phyloP scores from a whole-genome alignment of 2,113 vertebrate species.

The Tetrax tetrax region DNA sequence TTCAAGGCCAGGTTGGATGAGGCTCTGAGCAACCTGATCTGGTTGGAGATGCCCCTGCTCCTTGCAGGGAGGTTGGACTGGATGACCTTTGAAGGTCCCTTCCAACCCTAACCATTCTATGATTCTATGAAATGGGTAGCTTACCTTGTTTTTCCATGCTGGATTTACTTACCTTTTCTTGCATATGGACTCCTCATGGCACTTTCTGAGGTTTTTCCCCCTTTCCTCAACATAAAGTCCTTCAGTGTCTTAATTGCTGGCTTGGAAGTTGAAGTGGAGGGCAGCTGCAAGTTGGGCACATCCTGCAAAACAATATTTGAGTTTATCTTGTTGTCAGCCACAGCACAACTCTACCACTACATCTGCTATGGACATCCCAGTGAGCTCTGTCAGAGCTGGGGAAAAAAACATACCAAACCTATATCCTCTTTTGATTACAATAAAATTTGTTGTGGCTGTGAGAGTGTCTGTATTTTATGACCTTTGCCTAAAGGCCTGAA shows the following conservation, averaged over 20 bases:
- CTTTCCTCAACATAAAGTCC: slow-evolving; percentile 14
- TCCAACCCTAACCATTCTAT: no score
- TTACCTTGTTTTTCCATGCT: not conserved
- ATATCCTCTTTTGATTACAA: not conserved
- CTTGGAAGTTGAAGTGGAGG: not conserved
- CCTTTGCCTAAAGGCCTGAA: not conserved
- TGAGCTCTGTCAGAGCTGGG: not conserved
- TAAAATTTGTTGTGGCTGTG: not conserved
- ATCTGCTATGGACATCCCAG: slow-evolving; percentile 33
- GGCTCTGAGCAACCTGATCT: no score
- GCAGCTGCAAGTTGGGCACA: slow-evolving; percentile 45
- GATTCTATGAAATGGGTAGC: not conserved
- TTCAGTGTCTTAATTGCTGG: slow-evolving; percentile 46
- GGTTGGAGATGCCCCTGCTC: no score
- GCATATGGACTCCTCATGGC: not conserved
- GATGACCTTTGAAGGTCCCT: no score
- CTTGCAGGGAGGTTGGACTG: no score
- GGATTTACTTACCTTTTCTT: slow-evolving; percentile 36
- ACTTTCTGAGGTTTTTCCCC: not conserved
- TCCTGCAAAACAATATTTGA: slow-evolving; percentile 14
- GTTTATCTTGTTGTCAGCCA: slow-evolving; percentile 38
- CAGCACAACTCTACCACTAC: not conserved
- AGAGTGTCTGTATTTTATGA: not conserved
- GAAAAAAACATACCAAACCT: not conserved
- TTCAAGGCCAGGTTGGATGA: no score